Evolutionary conservation across 2,113 vertebrate genomes (phyloP), one percentile per base, ranked within the genome.

Genomic region (Castor canadensis): DNA sequence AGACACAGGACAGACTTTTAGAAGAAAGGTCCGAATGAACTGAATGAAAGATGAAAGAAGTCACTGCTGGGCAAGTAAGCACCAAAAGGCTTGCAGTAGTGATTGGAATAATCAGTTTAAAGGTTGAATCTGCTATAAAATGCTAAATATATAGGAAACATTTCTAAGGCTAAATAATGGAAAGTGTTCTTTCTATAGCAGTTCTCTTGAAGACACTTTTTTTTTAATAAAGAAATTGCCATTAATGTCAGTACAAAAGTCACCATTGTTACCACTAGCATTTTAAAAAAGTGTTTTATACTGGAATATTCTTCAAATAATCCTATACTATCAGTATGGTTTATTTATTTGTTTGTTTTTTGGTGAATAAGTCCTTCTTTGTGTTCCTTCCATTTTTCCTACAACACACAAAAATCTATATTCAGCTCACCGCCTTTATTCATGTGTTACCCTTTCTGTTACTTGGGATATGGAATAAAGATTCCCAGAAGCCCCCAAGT

Each of bases 211-310:
- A 26, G 28, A 60, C 92, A 30, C 49, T 75, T 79, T 86, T 82
- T 71, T 91, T 26, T 19, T 52, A 95, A 45, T 49, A 49, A n/a
- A 73, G 81, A 64, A 93, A 62, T 58, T 79, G 19, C 49, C 47
- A 89, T 54, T 81, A 79, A 89, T 81, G 87, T 96, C 47, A 82
- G 69, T 80, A 66, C 0, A 69, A 35, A 93, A 92, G 35, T 79
- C 26, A 69, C 9, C 52, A 38, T 58, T 87, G 38, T 49, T 85
- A 94, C 49, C 40, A 60, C 22, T 94, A 30, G 64, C 43, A 64
- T 87, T 87, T 38, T 8, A 5, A 56, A 92, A 71, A 16, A 58
- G 15, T 8, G 20, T 76, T 79, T 92, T 64, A 32, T 67, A 69
- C 20, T 88, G 26, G 16, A 79, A 62, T 89, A 77, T 26, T 91